These are phyloP conservation scores for Lepilemur ruficaudatus DNA, from an alignment of 2,797 vertebrate species.

Conservation along the genomic window DNA sequence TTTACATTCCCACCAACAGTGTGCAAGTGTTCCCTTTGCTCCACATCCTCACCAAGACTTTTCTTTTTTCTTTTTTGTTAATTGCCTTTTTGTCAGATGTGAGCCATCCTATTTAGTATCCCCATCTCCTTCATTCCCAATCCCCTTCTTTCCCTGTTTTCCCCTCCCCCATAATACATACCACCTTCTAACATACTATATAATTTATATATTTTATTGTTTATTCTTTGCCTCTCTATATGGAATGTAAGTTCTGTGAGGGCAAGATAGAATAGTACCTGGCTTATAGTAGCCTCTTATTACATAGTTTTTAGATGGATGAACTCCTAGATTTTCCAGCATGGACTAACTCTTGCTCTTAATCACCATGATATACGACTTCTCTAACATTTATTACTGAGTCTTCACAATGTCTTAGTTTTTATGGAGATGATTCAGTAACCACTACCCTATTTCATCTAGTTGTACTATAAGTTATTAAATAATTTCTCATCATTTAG, in stretches of 20 bases:
- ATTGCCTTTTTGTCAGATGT: neutral
- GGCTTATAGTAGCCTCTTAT: neutral
- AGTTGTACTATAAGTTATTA: neutral
- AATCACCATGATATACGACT: neutral
- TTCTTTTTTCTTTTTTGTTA: neutral
- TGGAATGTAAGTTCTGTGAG: neutral
- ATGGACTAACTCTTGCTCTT: neutral
- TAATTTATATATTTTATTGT: neutral
- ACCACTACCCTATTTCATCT: neutral
- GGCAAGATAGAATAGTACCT: neutral
- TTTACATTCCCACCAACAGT: neutral
- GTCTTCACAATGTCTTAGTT: conserved; percentile 31
- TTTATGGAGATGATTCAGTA: neutral
- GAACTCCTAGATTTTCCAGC: neutral
- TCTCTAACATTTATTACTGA: neutral
- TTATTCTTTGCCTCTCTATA: neutral
- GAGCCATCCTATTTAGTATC: neutral
- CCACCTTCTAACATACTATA: neutral
- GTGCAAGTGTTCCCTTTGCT: neutral
- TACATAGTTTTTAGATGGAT: neutral
- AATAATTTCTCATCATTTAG: neutral
- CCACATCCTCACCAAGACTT: neutral
- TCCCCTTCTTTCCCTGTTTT: neutral
- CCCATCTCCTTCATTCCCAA: neutral
- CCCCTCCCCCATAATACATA: neutral